Evolutionary conservation across 1,140 invertebrate species (phyloP), one percentile per base, ranked within the genome.

Genomic region (Platyura marginata): DNA sequence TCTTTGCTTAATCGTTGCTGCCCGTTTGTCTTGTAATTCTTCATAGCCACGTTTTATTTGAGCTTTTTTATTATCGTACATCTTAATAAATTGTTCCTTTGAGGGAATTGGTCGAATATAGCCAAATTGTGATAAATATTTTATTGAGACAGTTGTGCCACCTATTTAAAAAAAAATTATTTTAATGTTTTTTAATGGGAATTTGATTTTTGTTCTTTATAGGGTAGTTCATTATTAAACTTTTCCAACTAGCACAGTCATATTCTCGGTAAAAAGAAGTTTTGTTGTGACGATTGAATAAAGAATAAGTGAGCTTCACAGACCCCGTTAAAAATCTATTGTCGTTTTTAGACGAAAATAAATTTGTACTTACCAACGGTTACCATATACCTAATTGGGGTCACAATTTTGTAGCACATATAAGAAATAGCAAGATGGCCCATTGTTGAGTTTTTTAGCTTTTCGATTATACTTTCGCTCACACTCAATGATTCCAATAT

Each of bases 401-500:
- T 91, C 13, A 78, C 77, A 47, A 95, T 67, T 70, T 97, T 95
- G 58, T 94, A 96, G 51, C 90, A 67, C 4, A 85, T 77, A 65
- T 90, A 92, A 1, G 88, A 72, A 15, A 93, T 67, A 13, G 89
- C 89, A 55, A 87, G 66, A 62, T 90, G 77, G n/a, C 90, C 91
- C 51, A 87, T 77, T 52, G 71, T 73, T 1, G 84, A 83, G 44
- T 79, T 72, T 54, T 69, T 71, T 41, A 94, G 62, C 38, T 79
- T 75, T 35, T 75, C 68, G 22, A 87, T 67, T 20, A 92, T 69
- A 45, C 63, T 74, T 51, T 92, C 84, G 63, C 75, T 79, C 1
- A 88, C 53, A 49, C 81, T 72, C 21, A 87, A 47, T 11, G 65
- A 68, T 62, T 92, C 77, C 51, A 95, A 61, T 13, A 87, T 48